Conservation (phyloP, 2,113 vertebrate species). For the Xyliphius kryptos region DNA sequence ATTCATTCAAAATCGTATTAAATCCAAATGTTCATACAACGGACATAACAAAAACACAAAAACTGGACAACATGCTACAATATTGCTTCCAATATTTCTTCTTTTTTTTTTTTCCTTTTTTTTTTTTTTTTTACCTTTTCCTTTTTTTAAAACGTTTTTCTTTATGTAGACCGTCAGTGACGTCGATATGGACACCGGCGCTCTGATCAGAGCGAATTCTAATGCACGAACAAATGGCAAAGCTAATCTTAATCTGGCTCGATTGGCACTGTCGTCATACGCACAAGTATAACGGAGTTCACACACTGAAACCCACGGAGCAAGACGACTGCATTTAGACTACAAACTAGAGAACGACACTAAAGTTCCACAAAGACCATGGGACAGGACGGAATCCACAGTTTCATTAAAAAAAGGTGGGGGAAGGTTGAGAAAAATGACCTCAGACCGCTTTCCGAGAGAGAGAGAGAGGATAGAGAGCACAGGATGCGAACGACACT, state of each 20-base stretch:
- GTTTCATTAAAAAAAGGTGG: conserved; percentile 53
- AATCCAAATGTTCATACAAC: conserved; percentile 74
- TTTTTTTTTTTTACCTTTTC: too few species aligned
- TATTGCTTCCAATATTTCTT: conserved; percentile 77
- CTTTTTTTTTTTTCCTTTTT: too few species aligned
- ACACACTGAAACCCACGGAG: conserved; percentile 71
- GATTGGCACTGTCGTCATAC: conserved; percentile 74
- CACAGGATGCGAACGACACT: conserved; percentile 51
- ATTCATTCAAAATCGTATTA: conserved; percentile 75
- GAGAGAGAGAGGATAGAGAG: conserved; percentile 59
- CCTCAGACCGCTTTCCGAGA: conserved; percentile 27
- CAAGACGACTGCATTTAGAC: conserved; percentile 73
- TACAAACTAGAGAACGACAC: conserved; percentile 77
- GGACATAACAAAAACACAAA: conserved; percentile 68
- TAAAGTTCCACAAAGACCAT: conserved; percentile 76
- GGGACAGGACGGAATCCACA: conserved; percentile 76
- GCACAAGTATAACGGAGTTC: conserved; percentile 76
- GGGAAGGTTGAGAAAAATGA: conserved; percentile 19
- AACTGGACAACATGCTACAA: conserved; percentile 77
- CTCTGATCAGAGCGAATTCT: conserved; percentile 64
- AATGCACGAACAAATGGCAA: conserved; percentile 73
- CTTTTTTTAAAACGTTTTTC: too few species aligned
- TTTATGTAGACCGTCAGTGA: conserved; percentile 72
- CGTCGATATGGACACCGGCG: conserved; percentile 71
- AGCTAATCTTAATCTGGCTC: conserved; percentile 75